Base-by-base conservation (phyloP, 2,888 invertebrate genomes). In the Drosophila limbata region DNA sequence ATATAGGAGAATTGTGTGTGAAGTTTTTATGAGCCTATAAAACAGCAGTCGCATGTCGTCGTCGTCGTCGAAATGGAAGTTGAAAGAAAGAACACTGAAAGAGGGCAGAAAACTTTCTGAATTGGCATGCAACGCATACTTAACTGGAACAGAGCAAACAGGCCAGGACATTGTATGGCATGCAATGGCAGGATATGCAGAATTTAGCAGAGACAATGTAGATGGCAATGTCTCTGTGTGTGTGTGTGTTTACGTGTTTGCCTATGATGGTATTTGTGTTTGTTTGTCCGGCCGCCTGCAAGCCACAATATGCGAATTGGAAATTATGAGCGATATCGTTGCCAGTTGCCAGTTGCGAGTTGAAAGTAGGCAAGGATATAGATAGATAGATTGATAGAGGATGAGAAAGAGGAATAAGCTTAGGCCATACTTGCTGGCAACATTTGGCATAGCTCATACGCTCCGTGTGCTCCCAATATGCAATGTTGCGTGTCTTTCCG, bases 401-500 rank as follows among this genome's bases (percentile, higher is more conserved):
- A 10, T 17, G 42, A 4, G 31, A 10, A n/a, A 3, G 4, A 10
- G 10, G 6, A 37, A 25, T 44, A 42, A 17, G 68, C 37, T 47
- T 52, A 45, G 52, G 37, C 15, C 37, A 40, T 42, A 21, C 53
- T 67, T 42, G 71, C 62, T 62, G 81, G 81, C 77, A 77, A 69
- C 73, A 73, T 73, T 88, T 79, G 71, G 88, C 77, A 79, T 87
- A 70, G 77, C 73, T 79, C 81, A 85, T 84, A 81, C 81, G 89
- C 57, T 55, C 79, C 75, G 71, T 84, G 82, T 81, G 88, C 72
- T 76, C 88, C 68, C 88, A 74, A 85, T 89, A 89, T 76, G 82
- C 88, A 89, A 79, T 87, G 88, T 81, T 87, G 84, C 85, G 79
- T 84, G 81, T 74, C 84, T 81, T 84, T 81, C 84, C 76, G 71